phyloP scores from a whole-genome alignment of 2,888 invertebrate genomes.

The Choristoneura rosaceana region DNA sequence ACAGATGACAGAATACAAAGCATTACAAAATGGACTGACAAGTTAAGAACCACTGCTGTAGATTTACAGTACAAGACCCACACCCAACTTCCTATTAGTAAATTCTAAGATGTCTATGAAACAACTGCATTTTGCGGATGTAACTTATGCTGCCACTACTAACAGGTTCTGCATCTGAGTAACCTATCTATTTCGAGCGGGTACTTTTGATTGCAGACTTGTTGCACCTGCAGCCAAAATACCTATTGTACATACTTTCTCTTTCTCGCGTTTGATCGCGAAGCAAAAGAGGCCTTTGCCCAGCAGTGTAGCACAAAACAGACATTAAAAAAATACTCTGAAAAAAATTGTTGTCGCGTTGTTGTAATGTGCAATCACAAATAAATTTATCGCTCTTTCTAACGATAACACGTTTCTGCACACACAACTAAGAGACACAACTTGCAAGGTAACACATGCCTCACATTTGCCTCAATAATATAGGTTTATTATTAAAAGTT shows the following conservation, averaged over 20 bases:
- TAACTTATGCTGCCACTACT: not conserved
- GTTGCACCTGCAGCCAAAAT: not conserved
- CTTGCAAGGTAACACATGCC: constrained; percentile 12
- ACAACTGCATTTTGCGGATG: not conserved
- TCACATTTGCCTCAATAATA: not conserved
- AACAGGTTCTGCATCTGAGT: not conserved
- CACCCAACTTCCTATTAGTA: not conserved
- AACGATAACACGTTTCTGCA: constrained; percentile 5
- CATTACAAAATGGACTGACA: not conserved
- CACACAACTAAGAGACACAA: constrained; percentile 3
- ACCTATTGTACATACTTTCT: not conserved
- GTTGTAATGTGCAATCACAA: constrained; percentile 32
- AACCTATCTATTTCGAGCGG: not conserved
- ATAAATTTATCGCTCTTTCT: constrained; percentile 25
- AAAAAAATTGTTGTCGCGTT: constrained; percentile 1
- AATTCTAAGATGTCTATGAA: not conserved
- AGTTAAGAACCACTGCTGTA: not conserved
- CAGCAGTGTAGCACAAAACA: too few relatives aligned
- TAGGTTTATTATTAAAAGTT: not conserved
- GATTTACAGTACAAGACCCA: not conserved
- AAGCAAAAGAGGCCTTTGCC: too few relatives aligned
- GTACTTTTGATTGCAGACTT: not conserved
- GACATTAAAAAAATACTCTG: not conserved
- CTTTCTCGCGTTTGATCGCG: too few relatives aligned
- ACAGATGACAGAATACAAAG: not conserved